Evolutionary conservation across 2,113 vertebrate species (phyloP), one percentile per base, ranked within the genome.

Genomic region (Rhinoptilus africanus): DNA sequence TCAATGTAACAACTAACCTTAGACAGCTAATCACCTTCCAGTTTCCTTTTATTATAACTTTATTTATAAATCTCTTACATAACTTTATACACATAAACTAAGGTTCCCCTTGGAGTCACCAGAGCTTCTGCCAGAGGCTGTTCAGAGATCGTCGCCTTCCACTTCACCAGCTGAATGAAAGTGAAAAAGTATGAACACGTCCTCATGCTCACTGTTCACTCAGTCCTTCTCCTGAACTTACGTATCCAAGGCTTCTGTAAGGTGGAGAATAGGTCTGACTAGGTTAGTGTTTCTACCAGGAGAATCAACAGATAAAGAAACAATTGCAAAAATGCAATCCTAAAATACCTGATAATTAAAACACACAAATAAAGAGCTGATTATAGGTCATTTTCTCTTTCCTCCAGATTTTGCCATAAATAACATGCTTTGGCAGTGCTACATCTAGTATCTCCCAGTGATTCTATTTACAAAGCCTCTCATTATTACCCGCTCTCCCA

Each of bases 391-490:
- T 43, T 43, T 90, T 80, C 85, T 59, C 20, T 80, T 43, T 45
- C 18, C 43, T 91, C n/a, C n/a, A 91, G 67, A 95, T 71, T 89
- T 66, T 3, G 0, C 26, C 66, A 56, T 88, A 85, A 85, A 94
- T 68, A 92, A 54, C 21, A 21, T 12, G 14, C 39, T 77, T 87
- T 73, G 75, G 30, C 67, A 96, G 28, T 86, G 59, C 53, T 95
- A 78, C 8, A 12, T 60, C 60, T 77, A 89, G 15, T 79, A 64
- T 92, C 28, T 93, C 66, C 68, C 51, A 76, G n/a, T 45, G 91
- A 93, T 93, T 94, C 93, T 96, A 67, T 96, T 97, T 97, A 93
- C 76, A 92, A 88, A 95, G 75, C 50, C 72, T 96, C 62, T 76
- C 71, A 50, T 94, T 94, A 96, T 93, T 95, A 78, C 21, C 27